Evolutionary conservation across 2,888 invertebrate genomes (phyloP).

Genomic region (Amiota mariae): DNA sequence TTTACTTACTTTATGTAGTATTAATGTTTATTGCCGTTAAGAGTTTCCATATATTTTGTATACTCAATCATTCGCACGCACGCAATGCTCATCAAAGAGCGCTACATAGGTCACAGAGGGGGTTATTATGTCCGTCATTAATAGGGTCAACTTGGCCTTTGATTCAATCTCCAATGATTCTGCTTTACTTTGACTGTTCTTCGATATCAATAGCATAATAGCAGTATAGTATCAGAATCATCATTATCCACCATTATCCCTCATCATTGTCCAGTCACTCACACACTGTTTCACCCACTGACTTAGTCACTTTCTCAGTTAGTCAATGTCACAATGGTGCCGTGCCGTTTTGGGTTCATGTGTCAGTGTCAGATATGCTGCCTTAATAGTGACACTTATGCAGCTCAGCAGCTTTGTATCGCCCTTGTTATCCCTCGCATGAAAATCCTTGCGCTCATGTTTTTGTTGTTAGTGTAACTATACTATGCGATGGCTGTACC

Average conservation of each 20-base stretch:
- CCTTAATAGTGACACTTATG: no score
- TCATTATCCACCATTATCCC: slow-evolving; percentile 14
- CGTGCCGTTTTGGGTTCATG: no score
- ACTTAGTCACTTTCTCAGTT: no score
- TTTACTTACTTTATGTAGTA: slow-evolving; percentile 65
- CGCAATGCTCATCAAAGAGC: slow-evolving; percentile 33
- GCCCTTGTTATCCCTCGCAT: no score
- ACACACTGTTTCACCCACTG: no score
- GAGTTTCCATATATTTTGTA: slow-evolving; percentile 29
- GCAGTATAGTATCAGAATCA: slow-evolving; percentile 15
- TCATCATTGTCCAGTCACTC: slow-evolving; percentile 46
- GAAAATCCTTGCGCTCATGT: no score
- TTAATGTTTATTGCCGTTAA: slow-evolving; percentile 66
- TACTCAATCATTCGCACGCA: slow-evolving; percentile 8
- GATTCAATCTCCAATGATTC: slow-evolving; percentile 47
- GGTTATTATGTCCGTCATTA: background rate
- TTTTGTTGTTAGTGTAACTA: no score
- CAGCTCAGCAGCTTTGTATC: no score
- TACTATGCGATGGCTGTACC: no score
- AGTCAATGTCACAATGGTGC: no score
- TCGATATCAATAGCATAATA: background rate
- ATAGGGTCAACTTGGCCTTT: slow-evolving; percentile 45
- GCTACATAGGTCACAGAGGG: no score
- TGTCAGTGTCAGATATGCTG: no score
- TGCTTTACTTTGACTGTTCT: slow-evolving; percentile 40